A percentile compares a stretch with the other conserved stretches of the same genome.
phyloP scores from a whole-genome alignment of 2,888 invertebrate species.

The Aspidiotus destructor region DNA sequence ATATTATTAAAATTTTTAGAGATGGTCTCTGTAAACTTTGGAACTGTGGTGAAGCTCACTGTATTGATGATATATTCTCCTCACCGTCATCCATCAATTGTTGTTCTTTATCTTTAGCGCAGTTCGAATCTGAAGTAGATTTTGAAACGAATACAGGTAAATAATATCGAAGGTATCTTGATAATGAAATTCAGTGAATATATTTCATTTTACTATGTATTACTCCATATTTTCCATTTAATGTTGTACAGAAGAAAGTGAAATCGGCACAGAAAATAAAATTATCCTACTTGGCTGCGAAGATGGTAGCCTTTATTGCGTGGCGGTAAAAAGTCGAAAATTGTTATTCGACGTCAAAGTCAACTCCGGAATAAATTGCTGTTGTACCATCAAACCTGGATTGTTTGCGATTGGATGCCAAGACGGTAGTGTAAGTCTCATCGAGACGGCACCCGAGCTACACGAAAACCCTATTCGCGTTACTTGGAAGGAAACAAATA shows the following conservation, averaged over 20 bases:
- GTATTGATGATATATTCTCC: constrained; percentile 48
- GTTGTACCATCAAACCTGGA: constrained; percentile 46
- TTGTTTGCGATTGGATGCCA: constrained; percentile 51
- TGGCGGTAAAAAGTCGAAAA: constrained; percentile 49
- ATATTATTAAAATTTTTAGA: constrained; percentile 41
- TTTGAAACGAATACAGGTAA: neutral
- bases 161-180: too few relatives aligned
- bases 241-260: constrained; percentile 41
- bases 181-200: too few relatives aligned
- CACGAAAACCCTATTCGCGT: constrained; percentile 37
- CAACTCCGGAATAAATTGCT: constrained; percentile 50
- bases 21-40: constrained; percentile 61
- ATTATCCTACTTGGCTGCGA: constrained; percentile 54
- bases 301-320: constrained; percentile 49
- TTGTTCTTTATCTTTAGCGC: constrained; percentile 45
- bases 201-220: too few relatives aligned
- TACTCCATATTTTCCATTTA: neutral
- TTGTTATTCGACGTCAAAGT: constrained; percentile 43
- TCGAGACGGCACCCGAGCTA: constrained; percentile 38
- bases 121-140: constrained; percentile 39
- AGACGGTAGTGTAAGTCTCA: constrained; percentile 44
- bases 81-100: constrained; percentile 51
- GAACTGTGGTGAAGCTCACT: constrained; percentile 56
- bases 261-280: constrained; percentile 55
- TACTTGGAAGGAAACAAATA: constrained; percentile 50